Conservation (phyloP, 1,140 invertebrate genomes). For the Zophobas morio region DNA sequence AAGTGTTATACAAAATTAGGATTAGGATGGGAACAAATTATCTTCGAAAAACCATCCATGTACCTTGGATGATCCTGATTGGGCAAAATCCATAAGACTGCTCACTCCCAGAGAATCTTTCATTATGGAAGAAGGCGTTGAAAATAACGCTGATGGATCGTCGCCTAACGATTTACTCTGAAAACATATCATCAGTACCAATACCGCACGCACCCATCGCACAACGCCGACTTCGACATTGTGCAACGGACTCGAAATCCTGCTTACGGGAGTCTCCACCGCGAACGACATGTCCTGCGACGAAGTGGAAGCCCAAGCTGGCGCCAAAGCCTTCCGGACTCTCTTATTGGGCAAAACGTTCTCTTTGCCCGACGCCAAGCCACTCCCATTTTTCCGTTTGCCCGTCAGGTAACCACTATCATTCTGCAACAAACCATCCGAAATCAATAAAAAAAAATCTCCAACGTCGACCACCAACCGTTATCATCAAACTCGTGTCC, state of each 20-base stretch:
- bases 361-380: conserved; percentile 73
- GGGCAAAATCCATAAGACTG: conserved; percentile 63
- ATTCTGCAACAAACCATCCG: conserved; percentile 68
- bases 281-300: conserved; percentile 75
- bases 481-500: conserved; percentile 67
- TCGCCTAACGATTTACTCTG: conserved; percentile 89
- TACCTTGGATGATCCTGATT: conserved; percentile 65
- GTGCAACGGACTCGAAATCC: conserved; percentile 1
- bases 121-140: conserved; percentile 85
- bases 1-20: conserved; percentile 29
- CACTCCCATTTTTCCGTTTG: conserved; percentile 67
- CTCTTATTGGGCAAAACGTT: conserved; percentile 78
- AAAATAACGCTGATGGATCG: conserved; percentile 86
- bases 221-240: background rate
- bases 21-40: conserved; percentile 61
- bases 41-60: conserved; percentile 65
- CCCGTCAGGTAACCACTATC: conserved; percentile 75
- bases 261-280: conserved; percentile 84
- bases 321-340: conserved; percentile 82
- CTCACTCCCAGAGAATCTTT: conserved; percentile 73
- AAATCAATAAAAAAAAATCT: conserved; percentile 39
- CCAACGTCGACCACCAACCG: conserved; percentile 58
- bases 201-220: background rate
- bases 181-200: conserved; percentile 51
- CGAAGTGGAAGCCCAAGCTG: conserved; percentile 78